A percentile compares a stretch with the other conserved stretches of the same genome.
phyloP scores from a whole-genome alignment of 92 coral and sea anemone genomes.

The Bergia sp. region DNA sequence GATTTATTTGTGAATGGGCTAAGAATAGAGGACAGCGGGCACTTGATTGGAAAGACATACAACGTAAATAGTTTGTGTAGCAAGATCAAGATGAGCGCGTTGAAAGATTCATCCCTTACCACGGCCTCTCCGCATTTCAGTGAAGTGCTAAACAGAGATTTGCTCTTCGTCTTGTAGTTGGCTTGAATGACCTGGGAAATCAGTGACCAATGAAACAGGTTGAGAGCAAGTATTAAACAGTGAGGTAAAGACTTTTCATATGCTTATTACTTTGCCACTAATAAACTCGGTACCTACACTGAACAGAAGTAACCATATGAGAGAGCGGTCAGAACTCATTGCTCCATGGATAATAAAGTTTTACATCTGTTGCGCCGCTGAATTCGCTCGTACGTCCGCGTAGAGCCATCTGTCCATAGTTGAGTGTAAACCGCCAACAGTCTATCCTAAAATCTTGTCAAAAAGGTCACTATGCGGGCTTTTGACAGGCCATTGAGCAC shows the following conservation, averaged over 20 bases:
- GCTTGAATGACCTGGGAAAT: slow-evolving; percentile 41
- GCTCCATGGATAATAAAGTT: slow-evolving; percentile 17
- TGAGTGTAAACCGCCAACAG: slow-evolving; percentile 73
- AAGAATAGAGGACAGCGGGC: slow-evolving; percentile 51
- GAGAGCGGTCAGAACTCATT: slow-evolving; percentile 38
- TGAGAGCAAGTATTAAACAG: neutral
- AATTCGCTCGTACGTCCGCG: slow-evolving; percentile 16
- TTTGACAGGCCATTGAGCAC: slow-evolving; percentile 63
- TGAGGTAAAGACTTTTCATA: slow-evolving; percentile 1
- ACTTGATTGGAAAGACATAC: slow-evolving; percentile 66
- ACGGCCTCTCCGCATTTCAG: slow-evolving; percentile 35
- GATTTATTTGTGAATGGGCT: slow-evolving; percentile 63
- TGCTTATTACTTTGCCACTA: slow-evolving; percentile 17
- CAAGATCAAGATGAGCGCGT: neutral
- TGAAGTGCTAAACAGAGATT: slow-evolving; percentile 16
- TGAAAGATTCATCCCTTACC: slow-evolving; percentile 39
- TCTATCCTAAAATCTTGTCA: slow-evolving; percentile 74
- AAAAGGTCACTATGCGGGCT: slow-evolving; percentile 62
- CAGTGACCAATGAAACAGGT: neutral
- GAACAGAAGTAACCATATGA: slow-evolving; percentile 26
- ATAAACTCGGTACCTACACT: slow-evolving; percentile 12
- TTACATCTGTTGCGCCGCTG: slow-evolving; percentile 16
- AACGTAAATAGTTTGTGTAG: slow-evolving; percentile 16
- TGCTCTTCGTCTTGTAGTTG: slow-evolving; percentile 31
- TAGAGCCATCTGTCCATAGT: slow-evolving; percentile 74